A percentile compares a stretch with the other conserved stretches of the same genome.
These are phyloP conservation scores for Cristatella mucedo DNA, from an alignment of 2,888 invertebrate genomes.

Conservation along the genomic window DNA sequence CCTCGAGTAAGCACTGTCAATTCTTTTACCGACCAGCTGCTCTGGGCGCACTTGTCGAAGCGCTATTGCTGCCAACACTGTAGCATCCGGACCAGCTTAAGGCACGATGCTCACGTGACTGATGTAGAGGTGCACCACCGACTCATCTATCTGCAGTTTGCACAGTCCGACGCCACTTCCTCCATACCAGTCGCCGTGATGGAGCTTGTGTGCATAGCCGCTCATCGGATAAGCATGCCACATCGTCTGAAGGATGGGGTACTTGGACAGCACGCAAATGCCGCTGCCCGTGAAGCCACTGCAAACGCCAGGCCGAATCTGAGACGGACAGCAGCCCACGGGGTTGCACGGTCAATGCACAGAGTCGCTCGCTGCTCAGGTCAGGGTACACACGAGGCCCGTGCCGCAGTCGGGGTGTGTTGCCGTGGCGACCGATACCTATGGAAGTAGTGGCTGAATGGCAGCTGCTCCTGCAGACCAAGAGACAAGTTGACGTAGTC, in stretches of 20 bases:
- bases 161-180: slow-evolving; percentile 58
- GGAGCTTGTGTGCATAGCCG: slow-evolving; percentile 83
- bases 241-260: slow-evolving; percentile 52
- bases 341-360: too few relatives aligned
- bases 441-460: slow-evolving; percentile 78
- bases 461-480: slow-evolving; percentile 48
- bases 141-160: slow-evolving; percentile 40
- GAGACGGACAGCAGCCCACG: too few relatives aligned
- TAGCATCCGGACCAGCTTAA: too few relatives aligned
- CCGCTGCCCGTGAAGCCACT: slow-evolving; percentile 37
- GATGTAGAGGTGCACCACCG: slow-evolving; percentile 64
- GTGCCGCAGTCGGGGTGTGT: too few relatives aligned
- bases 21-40: too few relatives aligned
- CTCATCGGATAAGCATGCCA: slow-evolving; percentile 90
- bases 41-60: too few relatives aligned
- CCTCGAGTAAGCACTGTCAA: too few relatives aligned
- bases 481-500: slow-evolving; percentile 64
- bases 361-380: too few relatives aligned
- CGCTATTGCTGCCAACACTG: too few relatives aligned
- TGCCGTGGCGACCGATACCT: too few relatives aligned
- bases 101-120: slow-evolving; percentile 65
- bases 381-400: too few relatives aligned
- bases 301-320: too few relatives aligned
- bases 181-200: slow-evolving; percentile 97
- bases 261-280: slow-evolving; percentile 34